Conservation (phyloP, 2,888 invertebrate species). For the Shargacucullia verbasci region DNA sequence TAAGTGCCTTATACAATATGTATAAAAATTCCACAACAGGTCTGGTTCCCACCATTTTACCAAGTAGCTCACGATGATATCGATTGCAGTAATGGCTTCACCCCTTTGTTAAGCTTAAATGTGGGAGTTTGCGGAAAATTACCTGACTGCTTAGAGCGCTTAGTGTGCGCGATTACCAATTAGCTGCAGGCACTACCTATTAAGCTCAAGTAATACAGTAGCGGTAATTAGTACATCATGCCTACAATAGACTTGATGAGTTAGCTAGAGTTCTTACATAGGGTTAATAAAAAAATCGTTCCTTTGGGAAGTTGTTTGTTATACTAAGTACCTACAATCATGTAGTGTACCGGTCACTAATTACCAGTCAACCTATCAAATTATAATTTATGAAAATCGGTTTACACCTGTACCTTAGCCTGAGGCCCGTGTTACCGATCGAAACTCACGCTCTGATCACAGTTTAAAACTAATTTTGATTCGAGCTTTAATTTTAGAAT, state of each 20-base stretch:
- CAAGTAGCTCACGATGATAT: constrained; percentile 53
- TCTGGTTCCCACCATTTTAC: constrained; percentile 56
- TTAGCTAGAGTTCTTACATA: too few species aligned
- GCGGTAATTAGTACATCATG: constrained; percentile 8
- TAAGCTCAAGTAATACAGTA: constrained; percentile 13
- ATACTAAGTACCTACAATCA: too few species aligned
- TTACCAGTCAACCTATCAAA: too few species aligned
- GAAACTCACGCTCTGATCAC: too few species aligned
- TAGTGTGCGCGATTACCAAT: constrained; percentile 47
- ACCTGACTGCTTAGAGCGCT: constrained; percentile 49
- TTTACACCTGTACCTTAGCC: background rate
- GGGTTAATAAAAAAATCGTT: too few species aligned
- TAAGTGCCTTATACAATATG: background rate
- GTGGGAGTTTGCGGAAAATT: constrained; percentile 63
- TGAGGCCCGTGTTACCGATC: too few species aligned
- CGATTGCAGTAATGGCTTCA: constrained; percentile 51
- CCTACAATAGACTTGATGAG: background rate
- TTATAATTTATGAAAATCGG: background rate
- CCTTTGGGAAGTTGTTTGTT: too few species aligned
- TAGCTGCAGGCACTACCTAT: constrained; percentile 57
- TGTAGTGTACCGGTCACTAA: too few species aligned
- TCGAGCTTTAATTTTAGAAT: too few species aligned
- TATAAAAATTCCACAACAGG: constrained; percentile 35
- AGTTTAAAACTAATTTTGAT: too few species aligned
- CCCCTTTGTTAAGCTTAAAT: constrained; percentile 55